These are phyloP conservation scores for Nibea coibor DNA, from an alignment of 2,113 vertebrate species.

Conservation along the genomic window DNA sequence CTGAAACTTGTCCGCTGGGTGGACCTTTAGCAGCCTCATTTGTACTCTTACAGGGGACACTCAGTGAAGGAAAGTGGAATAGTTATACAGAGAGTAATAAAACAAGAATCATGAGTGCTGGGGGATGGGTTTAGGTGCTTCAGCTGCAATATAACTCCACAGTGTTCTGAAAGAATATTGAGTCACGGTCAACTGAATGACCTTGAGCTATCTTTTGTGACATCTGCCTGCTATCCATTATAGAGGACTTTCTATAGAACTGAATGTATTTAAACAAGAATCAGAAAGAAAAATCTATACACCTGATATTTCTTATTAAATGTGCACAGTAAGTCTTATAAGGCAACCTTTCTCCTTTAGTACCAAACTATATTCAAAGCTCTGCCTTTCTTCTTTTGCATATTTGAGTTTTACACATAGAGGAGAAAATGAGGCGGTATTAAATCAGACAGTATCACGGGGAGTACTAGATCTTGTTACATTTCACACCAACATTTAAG, in stretches of 20 bases:
- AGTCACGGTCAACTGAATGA: constrained; percentile 8
- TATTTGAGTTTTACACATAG: neutral
- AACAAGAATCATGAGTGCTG: constrained; percentile 12
- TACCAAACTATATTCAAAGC: neutral
- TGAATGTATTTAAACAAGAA: too few species aligned
- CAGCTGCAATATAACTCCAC: constrained; percentile 3
- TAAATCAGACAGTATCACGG: neutral
- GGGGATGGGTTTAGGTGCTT: constrained; percentile 3
- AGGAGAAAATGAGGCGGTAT: neutral
- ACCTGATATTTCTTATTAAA: neutral
- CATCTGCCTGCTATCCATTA: neutral
- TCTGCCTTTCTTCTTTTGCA: neutral
- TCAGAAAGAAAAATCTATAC: neutral
- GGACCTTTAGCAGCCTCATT: constrained; percentile 41
- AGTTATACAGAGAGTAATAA: constrained; percentile 27
- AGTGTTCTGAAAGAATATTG: constrained; percentile 5
- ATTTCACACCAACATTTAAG: neutral
- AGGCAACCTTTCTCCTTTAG: too few species aligned
- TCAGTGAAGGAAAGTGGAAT: constrained; percentile 1
- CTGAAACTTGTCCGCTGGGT: constrained; percentile 31
- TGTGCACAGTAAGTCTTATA: too few species aligned
- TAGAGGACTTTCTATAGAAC: neutral
- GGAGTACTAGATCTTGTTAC: neutral
- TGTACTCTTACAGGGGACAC: constrained; percentile 26
- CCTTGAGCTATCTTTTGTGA: constrained; percentile 8